Conservation (phyloP, 2,888 invertebrate species). For the Ormyrus labotus region DNA sequence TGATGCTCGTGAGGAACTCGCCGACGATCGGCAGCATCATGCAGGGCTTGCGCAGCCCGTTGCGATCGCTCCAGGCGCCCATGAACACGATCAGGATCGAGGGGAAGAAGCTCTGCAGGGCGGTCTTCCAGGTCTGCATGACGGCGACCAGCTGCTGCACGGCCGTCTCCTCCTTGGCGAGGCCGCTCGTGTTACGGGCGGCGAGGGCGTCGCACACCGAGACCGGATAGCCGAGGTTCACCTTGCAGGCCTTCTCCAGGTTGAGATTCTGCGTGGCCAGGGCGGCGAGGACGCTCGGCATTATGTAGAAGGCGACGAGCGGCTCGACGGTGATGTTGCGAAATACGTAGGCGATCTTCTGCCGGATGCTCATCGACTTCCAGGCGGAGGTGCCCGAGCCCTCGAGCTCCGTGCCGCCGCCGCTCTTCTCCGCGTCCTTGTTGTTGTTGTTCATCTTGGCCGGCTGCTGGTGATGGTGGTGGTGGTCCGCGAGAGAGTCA, state of each 20-base stretch:
- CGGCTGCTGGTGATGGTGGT: neutral
- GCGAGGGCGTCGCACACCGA: slow-evolving; percentile 87
- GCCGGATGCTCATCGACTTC: slow-evolving; percentile 77
- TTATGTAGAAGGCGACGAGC: slow-evolving; percentile 85
- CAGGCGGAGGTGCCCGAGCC: slow-evolving; percentile 64
- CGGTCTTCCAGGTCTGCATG: slow-evolving; percentile 91
- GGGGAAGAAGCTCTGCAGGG: slow-evolving; percentile 89
- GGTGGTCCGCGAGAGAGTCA: neutral
- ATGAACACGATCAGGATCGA: slow-evolving; percentile 88
- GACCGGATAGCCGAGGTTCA: slow-evolving; percentile 85
- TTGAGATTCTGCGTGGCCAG: slow-evolving; percentile 90
- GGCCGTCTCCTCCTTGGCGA: slow-evolving; percentile 80
- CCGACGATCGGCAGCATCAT: slow-evolving; percentile 90
- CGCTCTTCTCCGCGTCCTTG: slow-evolving; percentile 22
- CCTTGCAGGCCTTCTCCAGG: slow-evolving; percentile 90
- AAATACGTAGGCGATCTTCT: slow-evolving; percentile 79
- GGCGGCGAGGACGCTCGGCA: slow-evolving; percentile 81
- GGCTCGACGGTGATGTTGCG: slow-evolving; percentile 86
- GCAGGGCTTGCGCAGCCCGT: slow-evolving; percentile 85
- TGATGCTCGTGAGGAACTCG: slow-evolving; percentile 87
- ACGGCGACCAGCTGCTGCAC: slow-evolving; percentile 82
- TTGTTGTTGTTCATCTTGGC: slow-evolving; percentile 17
- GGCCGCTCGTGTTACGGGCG: slow-evolving; percentile 83
- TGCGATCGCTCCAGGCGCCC: slow-evolving; percentile 81
- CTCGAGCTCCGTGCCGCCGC: slow-evolving; percentile 41